Conservation (phyloP, 2,888 invertebrate genomes). For the Aethes cnicana region DNA sequence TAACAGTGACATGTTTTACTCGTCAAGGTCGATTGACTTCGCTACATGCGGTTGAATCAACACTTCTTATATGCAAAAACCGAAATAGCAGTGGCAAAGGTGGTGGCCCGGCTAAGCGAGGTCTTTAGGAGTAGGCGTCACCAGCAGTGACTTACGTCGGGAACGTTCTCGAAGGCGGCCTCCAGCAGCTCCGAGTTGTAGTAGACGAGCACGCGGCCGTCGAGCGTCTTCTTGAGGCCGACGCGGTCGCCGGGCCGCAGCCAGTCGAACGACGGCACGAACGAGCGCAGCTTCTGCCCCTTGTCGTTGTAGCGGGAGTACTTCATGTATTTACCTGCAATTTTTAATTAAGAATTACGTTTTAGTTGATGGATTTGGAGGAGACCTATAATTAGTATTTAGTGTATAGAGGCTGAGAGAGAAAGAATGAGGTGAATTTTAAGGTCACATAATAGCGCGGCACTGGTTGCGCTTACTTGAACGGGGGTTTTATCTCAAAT, state of each 20-base stretch:
- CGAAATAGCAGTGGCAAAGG: no score
- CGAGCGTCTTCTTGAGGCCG: slow-evolving; percentile 87
- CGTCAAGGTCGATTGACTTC: no score
- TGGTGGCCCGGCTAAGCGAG: no score
- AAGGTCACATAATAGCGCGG: no score
- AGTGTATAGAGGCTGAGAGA: neutral
- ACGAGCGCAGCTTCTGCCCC: slow-evolving; percentile 50
- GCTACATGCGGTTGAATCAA: no score
- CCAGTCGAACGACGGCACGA: slow-evolving; percentile 87
- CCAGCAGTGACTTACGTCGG: slow-evolving; percentile 83
- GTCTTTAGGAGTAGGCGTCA: neutral
- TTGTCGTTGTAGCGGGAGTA: slow-evolving; percentile 50
- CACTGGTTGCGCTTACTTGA: no score
- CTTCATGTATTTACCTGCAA: slow-evolving; percentile 61
- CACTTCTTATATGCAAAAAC: no score
- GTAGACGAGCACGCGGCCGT: slow-evolving; percentile 87
- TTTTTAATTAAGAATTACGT: no score
- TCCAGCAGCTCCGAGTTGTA: slow-evolving; percentile 92
- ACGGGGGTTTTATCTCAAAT: no score
- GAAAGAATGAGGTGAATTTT: no score
- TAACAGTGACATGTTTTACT: no score
- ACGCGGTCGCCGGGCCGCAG: slow-evolving; percentile 90
- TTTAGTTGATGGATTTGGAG: no score
- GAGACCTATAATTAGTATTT: neutral
- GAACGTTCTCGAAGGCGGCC: slow-evolving; percentile 88